A percentile compares a stretch with the other conserved stretches of the same genome.
Evolutionary conservation across 2,113 vertebrate genomes (phyloP).

Genomic region (Oreochromis tanganicae): DNA sequence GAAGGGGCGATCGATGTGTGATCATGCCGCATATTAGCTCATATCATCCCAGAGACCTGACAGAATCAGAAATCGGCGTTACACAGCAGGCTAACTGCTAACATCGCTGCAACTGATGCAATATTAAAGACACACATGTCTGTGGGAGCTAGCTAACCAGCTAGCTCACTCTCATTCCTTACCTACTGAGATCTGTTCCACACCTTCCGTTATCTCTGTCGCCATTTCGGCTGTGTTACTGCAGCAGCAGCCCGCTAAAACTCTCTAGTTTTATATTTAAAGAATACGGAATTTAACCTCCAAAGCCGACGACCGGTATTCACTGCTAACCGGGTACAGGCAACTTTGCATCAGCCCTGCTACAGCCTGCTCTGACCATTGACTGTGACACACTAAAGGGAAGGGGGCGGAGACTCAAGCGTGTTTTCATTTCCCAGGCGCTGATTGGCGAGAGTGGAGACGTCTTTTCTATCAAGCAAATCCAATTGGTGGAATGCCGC

Average conservation of each 20-base stretch:
- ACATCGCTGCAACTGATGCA: slow-evolving; percentile 32
- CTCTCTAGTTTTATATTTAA: rapidly evolving
- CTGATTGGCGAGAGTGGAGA: background rate
- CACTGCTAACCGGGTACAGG: rapidly evolving
- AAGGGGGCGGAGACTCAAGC: rapidly evolving
- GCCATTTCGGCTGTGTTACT: slow-evolving; percentile 28
- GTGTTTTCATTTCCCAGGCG: background rate
- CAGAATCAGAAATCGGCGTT: background rate
- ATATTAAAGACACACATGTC: slow-evolving; percentile 6
- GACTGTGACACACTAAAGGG: too few species aligned
- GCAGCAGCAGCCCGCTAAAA: background rate
- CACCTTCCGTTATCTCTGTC: slow-evolving; percentile 34
- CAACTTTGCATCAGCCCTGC: background rate
- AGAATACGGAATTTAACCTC: rapidly evolving
- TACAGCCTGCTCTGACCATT: rapidly evolving
- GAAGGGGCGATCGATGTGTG: background rate
- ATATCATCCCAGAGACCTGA: background rate
- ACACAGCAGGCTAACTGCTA: background rate
- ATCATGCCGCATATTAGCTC: background rate
- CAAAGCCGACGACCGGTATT: rapidly evolving
- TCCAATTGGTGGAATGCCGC: rapidly evolving
- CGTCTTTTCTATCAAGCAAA: background rate
- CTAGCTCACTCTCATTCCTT: slow-evolving; percentile 1
- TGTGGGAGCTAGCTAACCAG: background rate
- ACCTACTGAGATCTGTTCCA: slow-evolving; percentile 63